These are phyloP conservation scores for Peromyscus eremicus DNA, from an alignment of 2,797 vertebrate genomes.

Conservation along the genomic window DNA sequence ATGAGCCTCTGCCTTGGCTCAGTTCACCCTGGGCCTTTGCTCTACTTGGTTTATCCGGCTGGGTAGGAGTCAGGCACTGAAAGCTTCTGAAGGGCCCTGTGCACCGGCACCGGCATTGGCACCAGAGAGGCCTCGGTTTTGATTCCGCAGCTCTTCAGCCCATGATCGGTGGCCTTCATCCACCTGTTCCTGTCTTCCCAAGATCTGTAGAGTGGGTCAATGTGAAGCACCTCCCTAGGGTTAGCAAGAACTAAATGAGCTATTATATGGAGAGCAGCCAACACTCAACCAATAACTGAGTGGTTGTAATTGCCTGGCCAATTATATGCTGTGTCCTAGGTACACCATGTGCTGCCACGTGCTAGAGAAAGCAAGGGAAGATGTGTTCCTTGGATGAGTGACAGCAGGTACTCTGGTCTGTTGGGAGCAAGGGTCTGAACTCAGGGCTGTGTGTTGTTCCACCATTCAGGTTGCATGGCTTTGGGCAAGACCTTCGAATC, in stretches of 20 bases:
- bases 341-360: rapidly evolving
- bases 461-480: neutral
- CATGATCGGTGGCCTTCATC: neutral
- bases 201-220: neutral
- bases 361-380: neutral
- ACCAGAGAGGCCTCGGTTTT: neutral
- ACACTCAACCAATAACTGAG: neutral
- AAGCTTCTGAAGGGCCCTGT: neutral
- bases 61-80: neutral
- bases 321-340: neutral
- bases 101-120: neutral
- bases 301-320: too few species aligned
- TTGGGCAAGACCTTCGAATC: slow-evolving; percentile 8
- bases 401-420: neutral
- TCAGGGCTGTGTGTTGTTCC: neutral
- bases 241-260: neutral
- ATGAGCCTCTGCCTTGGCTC: neutral
- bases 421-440: neutral
- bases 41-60: neutral
- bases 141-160: neutral
- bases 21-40: neutral
- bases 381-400: rapidly evolving
- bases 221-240: neutral
- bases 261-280: neutral
- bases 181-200: neutral